Conservation (phyloP, 2,113 vertebrate genomes). For the Cebus imitator region DNA sequence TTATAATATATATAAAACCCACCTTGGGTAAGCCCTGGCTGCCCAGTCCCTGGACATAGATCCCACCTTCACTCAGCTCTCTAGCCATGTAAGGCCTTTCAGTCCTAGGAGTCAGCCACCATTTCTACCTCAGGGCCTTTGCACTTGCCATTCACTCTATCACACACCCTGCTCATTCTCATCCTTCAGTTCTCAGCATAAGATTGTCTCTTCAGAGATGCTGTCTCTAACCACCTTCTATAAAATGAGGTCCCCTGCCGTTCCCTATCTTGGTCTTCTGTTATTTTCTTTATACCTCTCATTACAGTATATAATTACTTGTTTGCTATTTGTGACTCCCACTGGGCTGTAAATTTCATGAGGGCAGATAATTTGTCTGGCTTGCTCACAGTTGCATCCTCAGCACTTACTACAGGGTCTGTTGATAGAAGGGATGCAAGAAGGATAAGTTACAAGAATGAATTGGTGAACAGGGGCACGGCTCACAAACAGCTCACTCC, state of each 20-base stretch:
- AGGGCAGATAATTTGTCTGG: neutral
- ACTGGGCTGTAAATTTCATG: neutral
- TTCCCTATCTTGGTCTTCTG: neutral
- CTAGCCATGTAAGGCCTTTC: neutral
- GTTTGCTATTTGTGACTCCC: neutral
- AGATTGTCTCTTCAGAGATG: neutral
- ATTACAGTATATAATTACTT: neutral
- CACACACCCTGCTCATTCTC: neutral
- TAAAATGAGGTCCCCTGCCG: neutral
- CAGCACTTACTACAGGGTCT: neutral
- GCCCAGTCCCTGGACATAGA: neutral
- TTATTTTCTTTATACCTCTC: neutral
- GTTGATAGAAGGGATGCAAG: neutral
- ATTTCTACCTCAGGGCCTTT: neutral
- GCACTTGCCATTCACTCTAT: neutral
- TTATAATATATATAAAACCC: too few relatives aligned
- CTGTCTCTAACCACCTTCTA: neutral
- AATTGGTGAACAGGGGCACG: neutral
- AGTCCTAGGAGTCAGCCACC: neutral
- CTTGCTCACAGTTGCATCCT: neutral
- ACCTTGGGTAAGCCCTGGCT: neutral
- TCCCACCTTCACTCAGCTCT: neutral
- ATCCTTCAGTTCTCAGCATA: neutral
- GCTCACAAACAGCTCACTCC: neutral
- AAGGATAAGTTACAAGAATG: neutral